A percentile compares a stretch with the other conserved stretches of the same genome.
phyloP scores from a whole-genome alignment of 1,140 invertebrate species.

The Drosophila carrolli region DNA sequence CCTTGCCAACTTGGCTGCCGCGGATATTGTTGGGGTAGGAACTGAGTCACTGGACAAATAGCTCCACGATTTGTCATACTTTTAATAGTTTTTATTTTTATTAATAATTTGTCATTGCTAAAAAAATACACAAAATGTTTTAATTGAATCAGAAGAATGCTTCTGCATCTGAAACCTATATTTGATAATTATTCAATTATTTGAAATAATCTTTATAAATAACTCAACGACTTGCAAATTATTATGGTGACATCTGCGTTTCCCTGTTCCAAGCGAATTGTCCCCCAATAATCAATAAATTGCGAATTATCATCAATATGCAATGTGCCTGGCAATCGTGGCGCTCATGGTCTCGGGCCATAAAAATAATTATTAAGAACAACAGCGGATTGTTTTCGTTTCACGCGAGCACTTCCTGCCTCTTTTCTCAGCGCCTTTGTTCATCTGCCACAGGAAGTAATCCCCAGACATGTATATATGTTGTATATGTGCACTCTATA shows the following conservation, averaged over 20 bases:
- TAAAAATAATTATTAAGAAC: conserved; percentile 15
- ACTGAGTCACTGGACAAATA: conserved; percentile 14
- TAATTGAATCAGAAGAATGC: too few species aligned
- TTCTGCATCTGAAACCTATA: too few species aligned
- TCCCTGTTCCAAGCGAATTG: conserved; percentile 7
- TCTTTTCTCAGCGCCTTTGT: conserved; percentile 26
- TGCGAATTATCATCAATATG: conserved; percentile 43
- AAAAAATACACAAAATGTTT: too few species aligned
- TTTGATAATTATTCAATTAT: too few species aligned
- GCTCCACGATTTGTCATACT: background rate
- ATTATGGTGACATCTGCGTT: background rate
- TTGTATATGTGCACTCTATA: background rate
- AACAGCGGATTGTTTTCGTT: conserved; percentile 22
- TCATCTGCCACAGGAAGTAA: conserved; percentile 61
- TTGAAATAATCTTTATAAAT: too few species aligned
- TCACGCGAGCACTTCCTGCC: conserved; percentile 42
- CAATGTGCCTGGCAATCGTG: background rate
- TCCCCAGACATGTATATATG: background rate
- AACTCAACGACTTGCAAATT: background rate
- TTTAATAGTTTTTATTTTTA: background rate
- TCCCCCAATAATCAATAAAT: conserved; percentile 54
- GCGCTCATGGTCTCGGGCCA: conserved; percentile 4
- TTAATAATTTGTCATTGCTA: too few species aligned
- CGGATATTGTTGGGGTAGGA: conserved; percentile 72
- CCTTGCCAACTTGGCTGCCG: conserved; percentile 3